Evolutionary conservation across 2,888 invertebrate genomes (phyloP).

Genomic region (Trissonchulus latispiculum): DNA sequence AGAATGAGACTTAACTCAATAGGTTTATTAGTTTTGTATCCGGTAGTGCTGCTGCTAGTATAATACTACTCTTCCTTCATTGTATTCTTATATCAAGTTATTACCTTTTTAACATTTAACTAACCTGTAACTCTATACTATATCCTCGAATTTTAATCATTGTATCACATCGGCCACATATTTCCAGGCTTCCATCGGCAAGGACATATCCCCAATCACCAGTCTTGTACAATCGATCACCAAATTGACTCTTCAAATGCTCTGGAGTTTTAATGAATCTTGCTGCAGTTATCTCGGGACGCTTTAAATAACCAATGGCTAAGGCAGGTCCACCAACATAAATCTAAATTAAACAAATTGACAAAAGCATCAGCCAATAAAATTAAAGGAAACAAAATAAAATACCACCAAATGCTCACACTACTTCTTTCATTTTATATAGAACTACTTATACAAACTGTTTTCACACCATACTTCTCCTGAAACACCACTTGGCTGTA

Average conservation of each 20-base stretch:
- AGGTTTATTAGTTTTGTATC: too few relatives aligned
- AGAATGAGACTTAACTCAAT: too few relatives aligned
- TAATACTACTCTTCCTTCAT: too few relatives aligned
- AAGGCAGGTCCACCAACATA: constrained; percentile 46
- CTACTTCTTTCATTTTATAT: too few relatives aligned
- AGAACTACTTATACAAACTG: too few relatives aligned
- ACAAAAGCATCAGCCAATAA: too few relatives aligned
- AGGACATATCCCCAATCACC: constrained; percentile 48
- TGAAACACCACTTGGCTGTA: constrained; percentile 42
- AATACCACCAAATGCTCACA: too few relatives aligned
- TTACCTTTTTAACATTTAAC: too few relatives aligned
- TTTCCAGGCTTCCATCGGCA: constrained; percentile 46
- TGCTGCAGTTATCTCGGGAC: constrained; percentile 44
- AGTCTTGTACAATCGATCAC: constrained; percentile 40
- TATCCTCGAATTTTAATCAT: constrained; percentile 49
- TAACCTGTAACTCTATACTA: constrained; percentile 47
- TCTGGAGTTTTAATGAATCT: constrained; percentile 29
- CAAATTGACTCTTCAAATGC: neutral
- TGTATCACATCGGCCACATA: constrained; percentile 48
- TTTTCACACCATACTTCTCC: constrained; percentile 46
- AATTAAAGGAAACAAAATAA: too few relatives aligned
- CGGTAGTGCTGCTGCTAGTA: too few relatives aligned
- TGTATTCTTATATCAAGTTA: too few relatives aligned
- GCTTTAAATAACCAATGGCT: constrained; percentile 46
- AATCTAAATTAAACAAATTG: constrained; percentile 28